Evolutionary conservation across 1,140 invertebrate species (phyloP).

Genomic region (Galleria mellonella): DNA sequence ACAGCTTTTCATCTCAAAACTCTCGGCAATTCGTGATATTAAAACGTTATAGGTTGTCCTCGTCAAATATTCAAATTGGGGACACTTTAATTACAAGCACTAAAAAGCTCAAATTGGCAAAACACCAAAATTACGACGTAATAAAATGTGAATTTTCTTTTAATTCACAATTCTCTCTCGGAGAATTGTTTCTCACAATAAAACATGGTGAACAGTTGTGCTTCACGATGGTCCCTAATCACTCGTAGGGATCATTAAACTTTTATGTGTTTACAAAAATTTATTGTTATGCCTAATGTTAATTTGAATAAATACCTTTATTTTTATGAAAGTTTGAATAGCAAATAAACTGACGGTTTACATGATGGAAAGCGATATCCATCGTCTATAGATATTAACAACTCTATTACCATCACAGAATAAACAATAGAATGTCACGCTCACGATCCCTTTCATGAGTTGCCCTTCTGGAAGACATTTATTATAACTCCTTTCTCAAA

Average conservation of each 20-base stretch:
- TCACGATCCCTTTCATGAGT: no score
- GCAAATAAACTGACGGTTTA: no score
- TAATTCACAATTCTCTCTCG: slow-evolving; percentile 22
- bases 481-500: no score
- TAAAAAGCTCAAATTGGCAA: slow-evolving; percentile 24
- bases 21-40: background rate
- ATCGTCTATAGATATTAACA: no score
- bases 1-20: no score
- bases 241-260: slow-evolving; percentile 18
- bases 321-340: no score
- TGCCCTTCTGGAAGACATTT: no score
- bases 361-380: no score
- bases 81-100: slow-evolving; percentile 18
- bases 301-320: no score
- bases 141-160: slow-evolving; percentile 34
- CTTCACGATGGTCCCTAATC: slow-evolving; percentile 16
- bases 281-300: slow-evolving; percentile 29
- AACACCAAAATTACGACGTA: slow-evolving; percentile 25
- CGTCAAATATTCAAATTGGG: slow-evolving; percentile 19
- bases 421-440: no score
- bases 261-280: slow-evolving; percentile 38
- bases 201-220: slow-evolving; percentile 18
- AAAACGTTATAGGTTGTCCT: background rate
- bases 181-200: slow-evolving; percentile 25
- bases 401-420: no score